Evolutionary conservation across 2,797 vertebrate species (phyloP).

Genomic region (Pteronotus mesoamericanus): DNA sequence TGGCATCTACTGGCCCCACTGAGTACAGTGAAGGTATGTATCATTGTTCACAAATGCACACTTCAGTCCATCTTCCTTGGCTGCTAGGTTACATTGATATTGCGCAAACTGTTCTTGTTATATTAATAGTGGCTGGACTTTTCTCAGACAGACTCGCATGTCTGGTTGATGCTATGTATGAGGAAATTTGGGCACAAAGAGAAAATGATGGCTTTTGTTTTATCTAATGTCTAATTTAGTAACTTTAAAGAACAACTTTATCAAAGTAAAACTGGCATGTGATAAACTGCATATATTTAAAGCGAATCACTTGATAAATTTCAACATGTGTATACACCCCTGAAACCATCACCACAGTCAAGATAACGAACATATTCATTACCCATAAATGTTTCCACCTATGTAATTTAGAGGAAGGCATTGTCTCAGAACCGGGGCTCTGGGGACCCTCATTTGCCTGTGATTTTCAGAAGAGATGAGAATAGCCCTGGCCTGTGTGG

Average conservation of each 20-base stretch:
- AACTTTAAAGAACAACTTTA: not conserved
- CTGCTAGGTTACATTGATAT: not conserved
- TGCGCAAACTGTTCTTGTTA: accelerated
- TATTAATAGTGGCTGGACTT: not conserved
- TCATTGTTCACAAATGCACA: not conserved
- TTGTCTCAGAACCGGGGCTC: not conserved
- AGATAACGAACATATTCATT: no score
- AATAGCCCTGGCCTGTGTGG: not conserved
- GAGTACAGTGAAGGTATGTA: no score
- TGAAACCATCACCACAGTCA: not conserved
- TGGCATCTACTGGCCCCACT: not conserved
- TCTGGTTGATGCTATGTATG: not conserved
- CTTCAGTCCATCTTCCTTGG: no score
- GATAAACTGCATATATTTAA: not conserved
- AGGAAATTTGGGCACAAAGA: not conserved
- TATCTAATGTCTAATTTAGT: not conserved
- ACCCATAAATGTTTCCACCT: no score
- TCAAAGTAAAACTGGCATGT: not conserved
- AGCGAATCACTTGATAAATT: not conserved
- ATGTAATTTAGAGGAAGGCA: not conserved
- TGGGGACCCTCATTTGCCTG: not conserved
- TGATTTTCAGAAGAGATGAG: not conserved
- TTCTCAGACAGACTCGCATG: not conserved
- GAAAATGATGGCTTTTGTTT: not conserved
- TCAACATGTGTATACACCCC: not conserved